Conservation (phyloP, 2,888 invertebrate species). For the Pantelozetes paolii region DNA sequence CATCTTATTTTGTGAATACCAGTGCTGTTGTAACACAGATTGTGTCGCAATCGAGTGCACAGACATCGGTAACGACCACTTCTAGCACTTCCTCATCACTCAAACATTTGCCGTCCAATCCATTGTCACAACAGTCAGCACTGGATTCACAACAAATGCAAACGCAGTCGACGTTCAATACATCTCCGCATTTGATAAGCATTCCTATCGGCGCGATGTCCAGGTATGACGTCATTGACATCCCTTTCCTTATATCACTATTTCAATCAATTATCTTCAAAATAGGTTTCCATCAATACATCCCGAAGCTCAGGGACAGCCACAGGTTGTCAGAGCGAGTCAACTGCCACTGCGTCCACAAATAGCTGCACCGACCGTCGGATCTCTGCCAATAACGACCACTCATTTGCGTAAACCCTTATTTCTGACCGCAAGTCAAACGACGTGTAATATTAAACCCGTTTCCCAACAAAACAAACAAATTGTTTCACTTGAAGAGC, state of each 20-base stretch:
- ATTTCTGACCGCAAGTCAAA: constrained; percentile 6
- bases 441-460: constrained; percentile 2
- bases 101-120: constrained; percentile 27
- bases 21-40: background rate
- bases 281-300: constrained; percentile 45
- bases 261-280: background rate
- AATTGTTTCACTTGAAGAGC: background rate
- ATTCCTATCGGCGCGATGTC: constrained; percentile 28
- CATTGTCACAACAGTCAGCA: constrained; percentile 25
- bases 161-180: constrained; percentile 21
- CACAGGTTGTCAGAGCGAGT: constrained; percentile 45
- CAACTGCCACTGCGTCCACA: constrained; percentile 43
- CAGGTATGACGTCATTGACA: background rate
- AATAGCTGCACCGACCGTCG: constrained; percentile 40
- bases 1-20: background rate
- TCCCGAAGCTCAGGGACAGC: constrained; percentile 47
- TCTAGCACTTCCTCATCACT: constrained; percentile 1
- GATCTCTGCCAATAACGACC: constrained; percentile 43
- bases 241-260: background rate
- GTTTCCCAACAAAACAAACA: no score
- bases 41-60: background rate
- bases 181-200: constrained; percentile 21
- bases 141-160: constrained; percentile 13
- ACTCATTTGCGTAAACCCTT: constrained; percentile 23
- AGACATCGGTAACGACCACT: background rate